These are phyloP conservation scores for Mastomys coucha DNA, from an alignment of 2,113 vertebrate genomes.

Conservation along the genomic window DNA sequence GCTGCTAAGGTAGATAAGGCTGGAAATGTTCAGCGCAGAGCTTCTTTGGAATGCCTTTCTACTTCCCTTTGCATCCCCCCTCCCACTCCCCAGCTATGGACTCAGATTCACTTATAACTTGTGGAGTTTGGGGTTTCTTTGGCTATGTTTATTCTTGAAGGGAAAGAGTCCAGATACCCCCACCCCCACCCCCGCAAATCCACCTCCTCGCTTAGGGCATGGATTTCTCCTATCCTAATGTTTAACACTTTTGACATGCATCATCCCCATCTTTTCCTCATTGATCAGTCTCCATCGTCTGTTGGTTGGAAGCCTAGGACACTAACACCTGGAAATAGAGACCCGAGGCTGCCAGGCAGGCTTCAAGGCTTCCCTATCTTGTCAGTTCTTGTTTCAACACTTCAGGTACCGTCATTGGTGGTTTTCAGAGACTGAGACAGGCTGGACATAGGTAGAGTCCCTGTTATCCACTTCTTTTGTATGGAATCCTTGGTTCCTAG, in stretches of 20 bases:
- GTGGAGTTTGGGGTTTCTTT: constrained; percentile 36
- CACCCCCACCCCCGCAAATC: accelerated
- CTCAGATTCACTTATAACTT: neutral
- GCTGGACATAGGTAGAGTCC: constrained; percentile 4
- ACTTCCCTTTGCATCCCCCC: neutral
- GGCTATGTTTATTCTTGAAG: neutral
- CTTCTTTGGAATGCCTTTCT: constrained; percentile 61
- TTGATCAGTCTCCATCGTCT: constrained; percentile 58
- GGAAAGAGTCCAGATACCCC: too few relatives aligned
- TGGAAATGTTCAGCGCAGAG: neutral
- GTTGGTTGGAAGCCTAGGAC: constrained; percentile 32
- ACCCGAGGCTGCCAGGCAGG: neutral
- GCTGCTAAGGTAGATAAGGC: constrained; percentile 66
- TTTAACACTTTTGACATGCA: constrained; percentile 37
- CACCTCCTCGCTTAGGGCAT: neutral
- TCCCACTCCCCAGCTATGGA: neutral
- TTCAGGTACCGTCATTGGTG: constrained; percentile 8
- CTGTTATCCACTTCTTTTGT: constrained; percentile 68
- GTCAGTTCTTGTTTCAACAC: neutral
- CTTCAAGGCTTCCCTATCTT: constrained; percentile 51
- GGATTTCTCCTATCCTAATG: neutral
- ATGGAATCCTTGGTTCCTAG: neutral
- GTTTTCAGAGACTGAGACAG: neutral
- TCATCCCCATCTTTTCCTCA: neutral
- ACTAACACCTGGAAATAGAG: constrained; percentile 65